These are phyloP conservation scores for Bruchidius siliquastri DNA, from an alignment of 2,888 invertebrate genomes.

Conservation along the genomic window DNA sequence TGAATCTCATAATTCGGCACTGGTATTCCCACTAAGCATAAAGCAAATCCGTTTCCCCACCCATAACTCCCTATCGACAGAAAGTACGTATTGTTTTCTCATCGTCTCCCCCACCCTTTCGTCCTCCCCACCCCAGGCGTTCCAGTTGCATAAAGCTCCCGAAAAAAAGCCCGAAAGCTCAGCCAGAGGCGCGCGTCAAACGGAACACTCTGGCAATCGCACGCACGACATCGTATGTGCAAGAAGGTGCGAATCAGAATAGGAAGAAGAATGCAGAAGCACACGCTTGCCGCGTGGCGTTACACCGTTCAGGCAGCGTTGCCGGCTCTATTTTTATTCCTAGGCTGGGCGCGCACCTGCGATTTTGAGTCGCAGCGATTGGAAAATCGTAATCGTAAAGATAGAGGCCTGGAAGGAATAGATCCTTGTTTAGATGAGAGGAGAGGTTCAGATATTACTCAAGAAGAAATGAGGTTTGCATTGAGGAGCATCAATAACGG, in stretches of 20 bases:
- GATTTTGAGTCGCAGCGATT: too few species aligned
- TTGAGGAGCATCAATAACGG: too few species aligned
- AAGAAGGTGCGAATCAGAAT: not conserved
- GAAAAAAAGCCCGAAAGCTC: not conserved
- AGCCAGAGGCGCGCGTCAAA: not conserved
- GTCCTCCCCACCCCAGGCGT: not conserved
- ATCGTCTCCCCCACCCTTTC: not conserved
- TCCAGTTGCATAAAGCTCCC: not conserved
- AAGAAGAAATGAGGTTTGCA: too few species aligned
- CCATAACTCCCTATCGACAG: not conserved
- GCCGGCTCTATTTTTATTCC: not conserved
- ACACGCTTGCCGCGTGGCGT: not conserved
- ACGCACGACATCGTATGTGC: too few species aligned
- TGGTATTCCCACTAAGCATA: not conserved
- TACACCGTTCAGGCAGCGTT: not conserved
- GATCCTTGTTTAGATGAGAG: too few species aligned
- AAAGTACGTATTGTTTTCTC: not conserved
- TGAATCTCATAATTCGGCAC: too few species aligned
- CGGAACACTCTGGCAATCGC: not conserved
- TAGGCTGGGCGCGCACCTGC: too few species aligned
- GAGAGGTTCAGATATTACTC: too few species aligned
- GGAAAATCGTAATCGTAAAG: too few species aligned
- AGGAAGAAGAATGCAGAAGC: not conserved
- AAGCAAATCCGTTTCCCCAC: constrained; percentile 1
- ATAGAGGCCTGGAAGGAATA: too few species aligned